These are phyloP conservation scores for Brachyalestes nurse DNA, from an alignment of 2,797 vertebrate species.

Conservation along the genomic window DNA sequence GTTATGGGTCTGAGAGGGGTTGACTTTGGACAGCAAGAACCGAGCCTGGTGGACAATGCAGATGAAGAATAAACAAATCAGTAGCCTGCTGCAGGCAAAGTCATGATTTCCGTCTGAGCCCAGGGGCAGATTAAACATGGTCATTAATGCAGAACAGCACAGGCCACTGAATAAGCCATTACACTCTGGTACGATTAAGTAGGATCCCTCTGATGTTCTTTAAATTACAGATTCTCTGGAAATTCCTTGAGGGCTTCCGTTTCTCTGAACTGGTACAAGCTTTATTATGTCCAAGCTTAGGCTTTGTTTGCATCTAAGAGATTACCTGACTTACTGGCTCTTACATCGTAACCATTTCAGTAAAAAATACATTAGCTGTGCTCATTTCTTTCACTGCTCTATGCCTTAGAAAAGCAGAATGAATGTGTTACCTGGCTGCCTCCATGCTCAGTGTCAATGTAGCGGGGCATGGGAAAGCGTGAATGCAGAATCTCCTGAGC, in stretches of 20 bases:
- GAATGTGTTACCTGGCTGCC: conserved; percentile 87
- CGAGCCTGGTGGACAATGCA: conserved; percentile 81
- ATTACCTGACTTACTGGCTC: background rate
- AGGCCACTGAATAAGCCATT: conserved; percentile 19
- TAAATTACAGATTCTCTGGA: conserved; percentile 12
- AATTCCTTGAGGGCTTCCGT: background rate
- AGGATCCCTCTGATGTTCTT: conserved; percentile 11
- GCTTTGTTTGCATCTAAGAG: conserved; percentile 1
- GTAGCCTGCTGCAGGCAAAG: background rate
- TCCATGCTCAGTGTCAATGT: conserved; percentile 96
- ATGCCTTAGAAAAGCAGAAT: background rate
- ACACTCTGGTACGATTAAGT: conserved; percentile 1
- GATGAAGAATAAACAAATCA: conserved; percentile 5
- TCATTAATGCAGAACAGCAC: conserved; percentile 4
- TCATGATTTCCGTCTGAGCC: background rate
- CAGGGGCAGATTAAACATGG: background rate
- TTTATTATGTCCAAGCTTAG: background rate
- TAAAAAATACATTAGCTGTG: no score
- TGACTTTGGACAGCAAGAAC: conserved; percentile 97
- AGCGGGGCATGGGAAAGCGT: conserved; percentile 96
- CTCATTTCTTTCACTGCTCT: no score
- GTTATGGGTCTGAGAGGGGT: conserved; percentile 97
- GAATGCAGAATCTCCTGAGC: conserved; percentile 95
- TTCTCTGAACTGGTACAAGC: background rate
- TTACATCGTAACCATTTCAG: background rate